phyloP scores from a whole-genome alignment of 2,113 vertebrate genomes.

The Zapornia atra region DNA sequence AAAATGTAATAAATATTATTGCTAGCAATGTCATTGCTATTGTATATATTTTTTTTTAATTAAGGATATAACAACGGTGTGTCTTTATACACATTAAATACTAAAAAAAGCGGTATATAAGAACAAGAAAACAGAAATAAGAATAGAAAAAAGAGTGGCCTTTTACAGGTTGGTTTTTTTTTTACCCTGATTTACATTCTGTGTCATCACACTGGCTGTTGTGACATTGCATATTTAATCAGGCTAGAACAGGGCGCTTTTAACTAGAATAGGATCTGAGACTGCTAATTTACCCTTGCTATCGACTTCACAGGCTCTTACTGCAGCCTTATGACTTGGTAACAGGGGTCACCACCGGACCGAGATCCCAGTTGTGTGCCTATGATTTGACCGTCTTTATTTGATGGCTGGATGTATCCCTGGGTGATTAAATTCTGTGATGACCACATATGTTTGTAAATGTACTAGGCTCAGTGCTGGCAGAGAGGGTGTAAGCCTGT shows the following conservation, averaged over 20 bases:
- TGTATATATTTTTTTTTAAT: not conserved
- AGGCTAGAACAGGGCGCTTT: slow-evolving; percentile 20
- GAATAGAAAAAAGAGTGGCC: not conserved
- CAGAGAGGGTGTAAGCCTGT: not conserved
- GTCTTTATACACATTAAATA: not conserved
- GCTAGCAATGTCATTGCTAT: not conserved
- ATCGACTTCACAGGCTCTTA: not conserved
- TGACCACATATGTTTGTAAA: not conserved
- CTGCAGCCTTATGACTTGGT: not conserved
- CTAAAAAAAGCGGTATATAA: not conserved
- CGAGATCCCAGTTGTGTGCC: not conserved
- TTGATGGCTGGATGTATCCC: not conserved
- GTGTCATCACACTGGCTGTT: slow-evolving; percentile 41
- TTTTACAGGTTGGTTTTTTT: not conserved
- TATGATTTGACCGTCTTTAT: not conserved
- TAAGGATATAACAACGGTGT: not conserved
- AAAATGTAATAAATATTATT: slow-evolving; percentile 43
- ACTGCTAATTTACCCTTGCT: slow-evolving; percentile 38
- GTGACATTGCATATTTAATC: slow-evolving; percentile 60
- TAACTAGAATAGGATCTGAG: slow-evolving; percentile 24
- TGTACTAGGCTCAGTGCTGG: not conserved
- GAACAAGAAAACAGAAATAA: not conserved
- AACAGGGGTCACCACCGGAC: not conserved
- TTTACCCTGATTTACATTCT: slow-evolving; percentile 49
- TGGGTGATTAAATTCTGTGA: not conserved